Evolutionary conservation across 2,888 invertebrate genomes (phyloP).

Genomic region (Orchestes rusci): DNA sequence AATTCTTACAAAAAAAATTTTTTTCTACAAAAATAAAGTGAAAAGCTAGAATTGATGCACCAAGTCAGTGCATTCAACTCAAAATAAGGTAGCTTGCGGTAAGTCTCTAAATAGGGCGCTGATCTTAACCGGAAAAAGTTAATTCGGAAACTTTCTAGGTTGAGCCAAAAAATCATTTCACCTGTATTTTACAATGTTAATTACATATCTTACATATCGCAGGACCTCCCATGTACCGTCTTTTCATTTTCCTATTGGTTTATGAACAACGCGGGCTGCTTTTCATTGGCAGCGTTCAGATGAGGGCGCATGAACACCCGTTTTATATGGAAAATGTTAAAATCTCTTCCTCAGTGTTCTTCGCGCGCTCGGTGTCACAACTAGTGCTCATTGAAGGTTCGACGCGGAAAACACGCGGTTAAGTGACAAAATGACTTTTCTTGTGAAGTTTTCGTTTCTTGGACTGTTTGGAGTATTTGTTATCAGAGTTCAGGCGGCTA

Average conservation of each 20-base stretch:
- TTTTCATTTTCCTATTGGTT: conserved; percentile 45
- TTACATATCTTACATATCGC: conserved; percentile 44
- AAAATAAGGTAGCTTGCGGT: too few species aligned
- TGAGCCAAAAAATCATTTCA: conserved; percentile 19
- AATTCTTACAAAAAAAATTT: too few species aligned
- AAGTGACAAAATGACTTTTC: conserved; percentile 5
- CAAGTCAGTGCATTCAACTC: too few species aligned
- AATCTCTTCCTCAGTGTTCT: conserved; percentile 37
- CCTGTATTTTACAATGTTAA: conserved; percentile 38
- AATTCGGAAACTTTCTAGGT: conserved; percentile 16
- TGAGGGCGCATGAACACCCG: conserved; percentile 41
- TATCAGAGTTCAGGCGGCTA: conserved; percentile 31
- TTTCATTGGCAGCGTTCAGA: conserved; percentile 39
- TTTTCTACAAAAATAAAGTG: too few species aligned
- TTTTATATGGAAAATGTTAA: conserved; percentile 35
- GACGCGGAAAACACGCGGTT: conserved; percentile 33
- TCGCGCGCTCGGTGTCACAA: conserved; percentile 31
- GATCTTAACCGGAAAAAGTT: too few species aligned
- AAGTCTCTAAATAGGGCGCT: too few species aligned
- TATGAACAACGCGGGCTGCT: conserved; percentile 39
- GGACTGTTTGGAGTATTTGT: conserved; percentile 29
- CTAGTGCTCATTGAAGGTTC: conserved; percentile 29
- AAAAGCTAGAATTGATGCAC: too few species aligned
- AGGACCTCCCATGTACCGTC: conserved; percentile 44
- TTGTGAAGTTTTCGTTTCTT: conserved; percentile 9